Percentiles rank a stretch among this genome's conserved stretches.
Conservation (phyloP, 1,140 invertebrate species). For the Drosophila albomicans region DNA sequence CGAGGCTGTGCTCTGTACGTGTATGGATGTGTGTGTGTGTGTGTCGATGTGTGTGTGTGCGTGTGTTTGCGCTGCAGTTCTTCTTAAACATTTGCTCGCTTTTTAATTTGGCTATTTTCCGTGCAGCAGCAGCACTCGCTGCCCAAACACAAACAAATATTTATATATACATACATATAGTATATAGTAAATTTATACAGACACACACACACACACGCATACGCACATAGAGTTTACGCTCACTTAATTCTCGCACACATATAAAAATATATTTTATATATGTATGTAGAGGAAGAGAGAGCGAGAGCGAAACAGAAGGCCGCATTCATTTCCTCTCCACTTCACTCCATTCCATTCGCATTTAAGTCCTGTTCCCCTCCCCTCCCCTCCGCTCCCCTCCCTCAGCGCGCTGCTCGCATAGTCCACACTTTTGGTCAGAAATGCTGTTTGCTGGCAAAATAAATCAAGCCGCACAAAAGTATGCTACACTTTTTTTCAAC, state of each 20-base stretch:
- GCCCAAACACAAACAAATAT: conserved; percentile 35
- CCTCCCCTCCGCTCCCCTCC: not conserved
- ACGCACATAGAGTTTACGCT: conserved; percentile 35
- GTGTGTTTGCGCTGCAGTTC: conserved; percentile 16
- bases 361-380: not conserved
- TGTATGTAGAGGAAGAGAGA: not conserved
- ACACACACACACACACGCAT: not conserved
- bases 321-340: conserved; percentile 23
- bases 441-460: conserved; percentile 47
- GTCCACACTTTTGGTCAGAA: not conserved
- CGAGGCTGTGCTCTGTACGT: not conserved
- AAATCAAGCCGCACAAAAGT: conserved; percentile 67
- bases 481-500: conserved; percentile 55
- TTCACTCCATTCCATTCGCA: conserved; percentile 31
- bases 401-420: no score
- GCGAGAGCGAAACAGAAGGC: conserved; percentile 8
- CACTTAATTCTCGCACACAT: conserved; percentile 49
- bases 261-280: conserved; percentile 1
- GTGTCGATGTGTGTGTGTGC: not conserved
- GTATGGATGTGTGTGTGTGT: conserved; percentile 3
- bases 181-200: conserved; percentile 1
- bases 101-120: conserved; percentile 67
- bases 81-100: conserved; percentile 54
- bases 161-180: conserved; percentile 12
- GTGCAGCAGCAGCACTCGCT: conserved; percentile 26